Evolutionary conservation across 2,113 vertebrate genomes (phyloP).

Genomic region (Alligator sinensis): DNA sequence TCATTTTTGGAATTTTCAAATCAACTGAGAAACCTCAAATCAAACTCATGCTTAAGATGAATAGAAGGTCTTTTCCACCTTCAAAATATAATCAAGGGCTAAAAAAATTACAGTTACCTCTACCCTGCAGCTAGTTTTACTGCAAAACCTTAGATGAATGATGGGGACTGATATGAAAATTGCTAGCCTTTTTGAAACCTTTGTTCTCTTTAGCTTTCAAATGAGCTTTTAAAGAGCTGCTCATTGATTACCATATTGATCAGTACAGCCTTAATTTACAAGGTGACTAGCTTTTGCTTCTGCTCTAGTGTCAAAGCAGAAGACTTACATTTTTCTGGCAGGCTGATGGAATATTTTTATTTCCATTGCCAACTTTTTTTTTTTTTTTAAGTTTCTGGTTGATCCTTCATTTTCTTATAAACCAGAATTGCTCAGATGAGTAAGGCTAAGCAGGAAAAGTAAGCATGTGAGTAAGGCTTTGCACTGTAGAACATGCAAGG

Average conservation of each 20-base stretch:
- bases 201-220: neutral
- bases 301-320: neutral
- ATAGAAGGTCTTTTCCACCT: no score
- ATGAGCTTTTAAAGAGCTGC: neutral
- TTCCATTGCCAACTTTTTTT: neutral
- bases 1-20: no score
- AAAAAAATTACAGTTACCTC: no score
- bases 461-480: neutral
- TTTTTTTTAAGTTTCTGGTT: neutral
- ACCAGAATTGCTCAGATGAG: neutral
- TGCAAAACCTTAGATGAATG: no score
- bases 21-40: no score
- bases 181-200: no score
- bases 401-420: neutral
- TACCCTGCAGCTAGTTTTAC: no score
- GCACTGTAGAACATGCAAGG: neutral
- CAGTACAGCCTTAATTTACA: neutral
- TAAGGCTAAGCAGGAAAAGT: neutral
- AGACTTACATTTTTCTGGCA: neutral
- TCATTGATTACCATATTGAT: neutral
- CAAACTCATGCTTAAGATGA: no score
- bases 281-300: neutral
- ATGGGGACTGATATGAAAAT: no score
- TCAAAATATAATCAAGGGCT: no score
- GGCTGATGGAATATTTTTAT: neutral